Conservation (phyloP, 2,888 invertebrate genomes). For the Philhelius pedissequus region DNA sequence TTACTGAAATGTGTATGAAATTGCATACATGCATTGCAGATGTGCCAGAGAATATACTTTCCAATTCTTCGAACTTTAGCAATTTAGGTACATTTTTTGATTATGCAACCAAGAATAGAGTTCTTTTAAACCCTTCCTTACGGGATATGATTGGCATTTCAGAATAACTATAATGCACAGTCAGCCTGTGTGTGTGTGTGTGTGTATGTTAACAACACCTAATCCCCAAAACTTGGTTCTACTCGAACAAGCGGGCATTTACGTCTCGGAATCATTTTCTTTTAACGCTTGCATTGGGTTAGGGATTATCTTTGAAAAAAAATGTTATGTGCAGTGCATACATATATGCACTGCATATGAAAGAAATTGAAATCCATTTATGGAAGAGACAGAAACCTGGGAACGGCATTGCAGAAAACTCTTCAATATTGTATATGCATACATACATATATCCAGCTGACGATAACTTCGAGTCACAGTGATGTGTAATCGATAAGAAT, state of each 20-base stretch:
- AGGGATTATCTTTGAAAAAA: neutral
- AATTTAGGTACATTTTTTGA: constrained; percentile 53
- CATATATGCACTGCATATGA: constrained; percentile 42
- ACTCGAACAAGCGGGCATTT: constrained; percentile 31
- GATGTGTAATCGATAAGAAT: neutral
- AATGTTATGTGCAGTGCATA: constrained; percentile 13
- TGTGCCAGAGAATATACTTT: neutral
- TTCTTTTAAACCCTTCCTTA: neutral
- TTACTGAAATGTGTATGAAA: neutral
- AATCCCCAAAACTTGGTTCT: constrained; percentile 44
- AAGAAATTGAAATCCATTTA: constrained; percentile 54
- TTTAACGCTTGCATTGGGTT: constrained; percentile 18
- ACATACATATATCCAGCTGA: neutral
- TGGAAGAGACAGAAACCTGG: constrained; percentile 27
- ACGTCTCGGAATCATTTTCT: constrained; percentile 43
- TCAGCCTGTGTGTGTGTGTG: no score
- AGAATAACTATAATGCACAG: constrained; percentile 57
- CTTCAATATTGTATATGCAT: neutral
- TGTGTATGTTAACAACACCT: constrained; percentile 60
- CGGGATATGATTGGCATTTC: constrained; percentile 48
- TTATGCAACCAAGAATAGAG: neutral
- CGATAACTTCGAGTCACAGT: neutral
- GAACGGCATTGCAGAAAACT: neutral
- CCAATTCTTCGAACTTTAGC: constrained; percentile 37
- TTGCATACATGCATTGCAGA: constrained; percentile 43